Percentiles rank a stretch among this genome's conserved stretches.
Evolutionary conservation across 2,113 vertebrate species (phyloP).

Genomic region (Phyllostomus discolor): DNA sequence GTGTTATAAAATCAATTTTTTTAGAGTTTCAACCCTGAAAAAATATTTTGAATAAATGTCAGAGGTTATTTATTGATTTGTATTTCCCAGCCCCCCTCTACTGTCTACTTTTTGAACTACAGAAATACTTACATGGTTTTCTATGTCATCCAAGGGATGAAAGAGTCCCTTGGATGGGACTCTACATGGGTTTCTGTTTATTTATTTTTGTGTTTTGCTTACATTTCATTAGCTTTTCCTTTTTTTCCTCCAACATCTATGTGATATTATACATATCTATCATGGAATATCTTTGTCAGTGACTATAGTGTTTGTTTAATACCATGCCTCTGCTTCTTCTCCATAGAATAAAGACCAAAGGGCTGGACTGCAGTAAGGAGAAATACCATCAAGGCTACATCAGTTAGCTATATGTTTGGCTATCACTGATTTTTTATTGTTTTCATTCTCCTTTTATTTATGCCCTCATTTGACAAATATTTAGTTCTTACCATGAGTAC

Average conservation of each 20-base stretch:
- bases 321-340: neutral
- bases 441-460: neutral
- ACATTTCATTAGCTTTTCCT: neutral
- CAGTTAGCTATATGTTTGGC: neutral
- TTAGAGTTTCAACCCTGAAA: neutral
- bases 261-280: neutral
- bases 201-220: neutral
- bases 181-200: neutral
- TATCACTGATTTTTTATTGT: neutral
- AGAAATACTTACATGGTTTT: neutral
- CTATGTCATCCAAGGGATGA: neutral
- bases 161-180: neutral
- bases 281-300: neutral
- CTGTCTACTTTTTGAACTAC: neutral
- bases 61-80: slow-evolving; percentile 32
- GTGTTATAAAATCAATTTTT: slow-evolving; percentile 28
- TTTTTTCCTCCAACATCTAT: neutral
- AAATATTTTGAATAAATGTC: slow-evolving; percentile 14
- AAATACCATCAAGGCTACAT: neutral
- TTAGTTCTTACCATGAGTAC: neutral
- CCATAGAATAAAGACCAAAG: neutral
- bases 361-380: neutral
- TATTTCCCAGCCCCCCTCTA: neutral
- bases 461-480: neutral
- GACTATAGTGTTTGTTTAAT: neutral